Base-by-base conservation (phyloP, 2,113 vertebrate species). In the Struthidea cinerea region DNA sequence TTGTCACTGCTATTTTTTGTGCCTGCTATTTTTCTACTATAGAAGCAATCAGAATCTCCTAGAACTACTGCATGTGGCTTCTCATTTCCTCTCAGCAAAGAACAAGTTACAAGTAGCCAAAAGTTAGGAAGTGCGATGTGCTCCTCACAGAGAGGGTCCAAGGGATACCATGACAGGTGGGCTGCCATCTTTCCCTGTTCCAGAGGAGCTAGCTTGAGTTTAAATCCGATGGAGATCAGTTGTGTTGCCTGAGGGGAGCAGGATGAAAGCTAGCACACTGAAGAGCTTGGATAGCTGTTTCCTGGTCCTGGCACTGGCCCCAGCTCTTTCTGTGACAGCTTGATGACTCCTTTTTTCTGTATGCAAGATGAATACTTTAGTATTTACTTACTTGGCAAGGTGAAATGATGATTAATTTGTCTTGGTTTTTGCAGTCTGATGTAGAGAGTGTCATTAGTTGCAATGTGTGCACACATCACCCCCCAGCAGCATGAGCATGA, bases 331-430 rank as follows among this genome's bases (percentile, higher is more conserved):
- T 80, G 46, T 69, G 67, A 74, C 14, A 60, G 23, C 63, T 37
- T 23, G 33, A 71, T 88, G 75, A 73, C 46, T 95, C 11, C 0
- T n/a, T 91, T 91, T 84, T 77, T 87, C 71, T 61, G 30, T 28
- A 39, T 20, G 39, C 55, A 69, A 85, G 63, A 65, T 47, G 35
- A 76, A 20, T 30, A 24, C n/a, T 85, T 82, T 23, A 47, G 70
- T 76, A 87, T 55, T 93, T 73, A 89, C 53, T 95, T 75, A 63
- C 52, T 77, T 77, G 71, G 35, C 71, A 80, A 87, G 65, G 59
- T 80, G 63, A 87, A 87, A 69, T 50, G 59, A 76, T 67, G 75
- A 93, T 80, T 73, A 76, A 85, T 70, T 69, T n/a, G 55, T 37
- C 63, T 83, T 55, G 56, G 23, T 27, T 96, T 96, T 59, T 74